These are phyloP conservation scores for Agapornis roseicollis DNA, from an alignment of 2,113 vertebrate species.

Conservation along the genomic window DNA sequence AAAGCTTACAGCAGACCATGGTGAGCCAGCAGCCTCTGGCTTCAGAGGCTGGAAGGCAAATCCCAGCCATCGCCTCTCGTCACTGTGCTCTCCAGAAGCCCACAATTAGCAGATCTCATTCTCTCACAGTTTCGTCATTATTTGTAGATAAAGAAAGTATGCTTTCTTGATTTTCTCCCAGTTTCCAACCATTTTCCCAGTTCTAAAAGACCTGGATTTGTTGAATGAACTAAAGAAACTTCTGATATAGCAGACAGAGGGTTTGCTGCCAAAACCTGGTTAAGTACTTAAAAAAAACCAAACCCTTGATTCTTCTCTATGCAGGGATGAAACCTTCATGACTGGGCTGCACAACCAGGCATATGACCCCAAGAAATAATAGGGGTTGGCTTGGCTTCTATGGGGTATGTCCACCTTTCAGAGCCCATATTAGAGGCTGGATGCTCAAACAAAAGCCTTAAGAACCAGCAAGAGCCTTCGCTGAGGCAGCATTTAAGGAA, in stretches of 20 bases:
- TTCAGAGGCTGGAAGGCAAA: not conserved
- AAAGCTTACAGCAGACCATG: not conserved
- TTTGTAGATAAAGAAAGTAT: not conserved
- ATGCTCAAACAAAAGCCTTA: not conserved
- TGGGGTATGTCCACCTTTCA: fast-evolving
- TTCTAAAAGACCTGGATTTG: not conserved
- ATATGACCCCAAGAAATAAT: not conserved
- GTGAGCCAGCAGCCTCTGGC: not conserved
- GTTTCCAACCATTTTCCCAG: not conserved
- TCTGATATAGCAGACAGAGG: not conserved
- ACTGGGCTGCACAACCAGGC: not conserved
- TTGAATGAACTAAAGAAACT: not conserved
- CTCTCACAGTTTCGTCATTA: not conserved
- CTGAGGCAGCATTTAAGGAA: not conserved
- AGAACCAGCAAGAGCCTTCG: not conserved
- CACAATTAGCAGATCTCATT: not conserved
- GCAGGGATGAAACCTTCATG: not conserved
- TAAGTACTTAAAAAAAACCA: not conserved
- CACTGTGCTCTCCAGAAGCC: not conserved
- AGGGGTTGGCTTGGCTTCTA: not conserved
- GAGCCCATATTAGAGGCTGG: not conserved
- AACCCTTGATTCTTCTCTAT: not conserved
- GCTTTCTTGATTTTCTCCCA: not conserved
- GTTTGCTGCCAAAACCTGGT: not conserved
- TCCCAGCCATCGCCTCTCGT: not conserved